Percentiles rank a stretch among this genome's conserved stretches.
These are phyloP conservation scores for Peromyscus maniculatus DNA, from an alignment of 2,113 vertebrate genomes.

Conservation along the genomic window DNA sequence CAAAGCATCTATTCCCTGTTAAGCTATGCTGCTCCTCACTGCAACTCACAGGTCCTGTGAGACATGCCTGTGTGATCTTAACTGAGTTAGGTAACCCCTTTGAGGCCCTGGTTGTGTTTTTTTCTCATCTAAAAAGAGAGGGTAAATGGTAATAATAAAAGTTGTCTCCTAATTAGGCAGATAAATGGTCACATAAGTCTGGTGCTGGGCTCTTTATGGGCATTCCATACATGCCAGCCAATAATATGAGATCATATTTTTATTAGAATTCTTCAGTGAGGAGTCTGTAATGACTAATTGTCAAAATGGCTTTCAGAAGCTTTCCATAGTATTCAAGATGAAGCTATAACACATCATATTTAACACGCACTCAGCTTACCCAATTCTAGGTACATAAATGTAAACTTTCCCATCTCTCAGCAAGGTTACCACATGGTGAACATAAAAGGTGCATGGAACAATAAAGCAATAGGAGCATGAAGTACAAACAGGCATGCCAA, in stretches of 20 bases:
- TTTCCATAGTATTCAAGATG: not conserved
- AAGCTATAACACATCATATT: not conserved
- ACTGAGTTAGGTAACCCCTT: not conserved
- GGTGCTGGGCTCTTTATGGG: not conserved
- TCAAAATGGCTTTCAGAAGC: not conserved
- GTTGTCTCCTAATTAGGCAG: not conserved
- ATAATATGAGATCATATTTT: not conserved
- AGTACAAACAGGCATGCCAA: not conserved
- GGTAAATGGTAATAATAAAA: not conserved
- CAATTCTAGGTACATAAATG: not conserved
- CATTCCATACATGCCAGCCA: not conserved
- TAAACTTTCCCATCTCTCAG: not conserved
- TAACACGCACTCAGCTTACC: not conserved
- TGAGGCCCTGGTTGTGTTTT: no score
- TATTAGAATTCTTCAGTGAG: not conserved
- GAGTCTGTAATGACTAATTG: not conserved
- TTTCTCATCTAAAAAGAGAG: not conserved
- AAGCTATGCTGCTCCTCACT: not conserved
- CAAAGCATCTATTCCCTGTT: not conserved
- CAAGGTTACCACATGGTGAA: not conserved
- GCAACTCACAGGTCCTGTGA: not conserved
- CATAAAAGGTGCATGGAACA: not conserved
- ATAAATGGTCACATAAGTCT: not conserved
- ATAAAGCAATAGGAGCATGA: not conserved
- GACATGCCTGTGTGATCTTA: not conserved